Conservation (phyloP, 2,797 vertebrate genomes). For the Sylvilagus floridanus region DNA sequence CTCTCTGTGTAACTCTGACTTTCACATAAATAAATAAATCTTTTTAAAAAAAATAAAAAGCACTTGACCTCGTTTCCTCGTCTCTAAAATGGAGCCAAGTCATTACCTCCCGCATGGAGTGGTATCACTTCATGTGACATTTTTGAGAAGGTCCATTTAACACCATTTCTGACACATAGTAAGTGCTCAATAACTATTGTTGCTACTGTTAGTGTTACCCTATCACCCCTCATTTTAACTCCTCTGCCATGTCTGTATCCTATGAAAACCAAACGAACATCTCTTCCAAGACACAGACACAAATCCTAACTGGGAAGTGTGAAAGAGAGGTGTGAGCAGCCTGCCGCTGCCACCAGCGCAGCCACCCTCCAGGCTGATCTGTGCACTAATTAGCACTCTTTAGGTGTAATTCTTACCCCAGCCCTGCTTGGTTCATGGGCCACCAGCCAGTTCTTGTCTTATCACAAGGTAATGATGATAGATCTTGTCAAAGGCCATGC, state of each 20-base stretch:
- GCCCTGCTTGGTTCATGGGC: conserved; percentile 17
- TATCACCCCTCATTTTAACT: neutral
- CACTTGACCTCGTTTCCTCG: neutral
- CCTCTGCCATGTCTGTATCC: neutral
- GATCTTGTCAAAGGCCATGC: conserved; percentile 70
- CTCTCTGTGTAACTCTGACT: too few relatives aligned
- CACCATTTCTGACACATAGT: neutral
- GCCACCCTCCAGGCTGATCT: neutral
- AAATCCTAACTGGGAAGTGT: neutral
- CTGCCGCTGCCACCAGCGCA: too few relatives aligned
- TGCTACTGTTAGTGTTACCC: neutral
- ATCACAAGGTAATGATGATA: conserved; percentile 64
- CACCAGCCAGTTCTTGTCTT: conserved; percentile 55
- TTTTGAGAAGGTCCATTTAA: neutral
- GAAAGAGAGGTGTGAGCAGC: neutral
- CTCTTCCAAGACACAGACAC: conserved; percentile 21
- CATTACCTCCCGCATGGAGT: neutral
- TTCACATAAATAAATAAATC: too few relatives aligned
- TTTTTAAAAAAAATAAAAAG: too few relatives aligned
- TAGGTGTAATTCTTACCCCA: conserved; percentile 48
- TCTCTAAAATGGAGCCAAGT: neutral
- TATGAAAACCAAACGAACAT: conserved; percentile 3
- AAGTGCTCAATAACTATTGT: neutral
- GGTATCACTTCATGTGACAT: neutral
- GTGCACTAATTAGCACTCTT: neutral